A percentile compares a stretch with the other conserved stretches of the same genome.
Conservation (phyloP, 2,113 vertebrate species). For the Rhinopomastus cyanomelas region DNA sequence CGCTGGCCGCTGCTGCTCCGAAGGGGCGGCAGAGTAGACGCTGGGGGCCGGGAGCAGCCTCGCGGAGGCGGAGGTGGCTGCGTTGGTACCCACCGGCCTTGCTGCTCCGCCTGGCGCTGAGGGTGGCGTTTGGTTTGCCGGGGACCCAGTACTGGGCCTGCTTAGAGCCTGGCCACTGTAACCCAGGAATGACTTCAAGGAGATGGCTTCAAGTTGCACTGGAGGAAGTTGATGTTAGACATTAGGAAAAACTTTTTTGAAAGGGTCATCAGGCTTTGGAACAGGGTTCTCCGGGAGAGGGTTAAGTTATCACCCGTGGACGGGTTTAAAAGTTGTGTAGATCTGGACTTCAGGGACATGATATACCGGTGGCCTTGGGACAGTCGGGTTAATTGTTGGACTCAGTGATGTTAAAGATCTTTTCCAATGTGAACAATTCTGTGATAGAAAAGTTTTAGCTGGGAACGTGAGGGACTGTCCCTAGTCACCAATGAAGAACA, state of each 20-base stretch:
- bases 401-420: too few species aligned
- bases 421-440: neutral
- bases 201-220: too few species aligned
- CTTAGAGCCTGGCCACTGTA: neutral
- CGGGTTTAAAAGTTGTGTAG: too few species aligned
- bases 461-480: neutral
- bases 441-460: neutral
- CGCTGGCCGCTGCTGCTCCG: neutral
- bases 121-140: neutral
- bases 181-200: neutral
- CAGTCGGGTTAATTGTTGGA: too few species aligned
- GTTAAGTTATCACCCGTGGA: too few species aligned
- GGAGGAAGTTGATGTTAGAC: too few species aligned
- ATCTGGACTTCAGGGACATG: too few species aligned
- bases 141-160: neutral
- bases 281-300: too few species aligned
- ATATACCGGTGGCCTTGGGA: too few species aligned
- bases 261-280: too few species aligned
- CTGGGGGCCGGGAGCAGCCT: neutral
- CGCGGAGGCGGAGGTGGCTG: neutral
- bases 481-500: neutral
- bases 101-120: fast-evolving
- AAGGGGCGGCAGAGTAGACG: fast-evolving
- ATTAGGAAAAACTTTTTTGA: too few species aligned
- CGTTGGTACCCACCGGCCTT: neutral